phyloP scores from a whole-genome alignment of 2,888 invertebrate genomes.

The Euzophera pinguis region DNA sequence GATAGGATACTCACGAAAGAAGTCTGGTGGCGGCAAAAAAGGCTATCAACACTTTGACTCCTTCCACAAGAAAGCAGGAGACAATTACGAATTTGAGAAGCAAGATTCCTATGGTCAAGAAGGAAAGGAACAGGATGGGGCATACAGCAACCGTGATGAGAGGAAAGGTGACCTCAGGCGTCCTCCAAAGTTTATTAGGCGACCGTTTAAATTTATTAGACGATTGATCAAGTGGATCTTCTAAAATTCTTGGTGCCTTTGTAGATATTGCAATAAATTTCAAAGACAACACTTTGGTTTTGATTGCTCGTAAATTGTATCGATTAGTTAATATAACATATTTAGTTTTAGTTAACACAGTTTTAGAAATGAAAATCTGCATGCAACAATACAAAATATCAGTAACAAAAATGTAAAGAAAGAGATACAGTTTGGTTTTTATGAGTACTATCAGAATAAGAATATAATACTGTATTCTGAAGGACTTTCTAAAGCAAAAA shows the following conservation, averaged over 20 bases:
- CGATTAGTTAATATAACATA: no score
- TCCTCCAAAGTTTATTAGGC: slow-evolving; percentile 40
- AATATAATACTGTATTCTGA: no score
- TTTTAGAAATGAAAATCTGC: not conserved
- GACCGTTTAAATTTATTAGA: slow-evolving; percentile 48
- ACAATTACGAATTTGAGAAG: slow-evolving; percentile 85
- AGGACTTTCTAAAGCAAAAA: no score
- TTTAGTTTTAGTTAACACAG: no score
- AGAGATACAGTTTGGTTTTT: no score
- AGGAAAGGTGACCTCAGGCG: slow-evolving; percentile 52
- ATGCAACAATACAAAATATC: no score
- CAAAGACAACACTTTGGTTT: slow-evolving; percentile 7
- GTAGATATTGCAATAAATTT: not conserved
- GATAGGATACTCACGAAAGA: slow-evolving; percentile 83
- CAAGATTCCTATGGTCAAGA: slow-evolving; percentile 83
- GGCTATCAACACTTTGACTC: slow-evolving; percentile 87
- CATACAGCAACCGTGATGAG: slow-evolving; percentile 59
- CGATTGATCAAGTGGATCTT: slow-evolving; percentile 46
- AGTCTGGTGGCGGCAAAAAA: slow-evolving; percentile 82
- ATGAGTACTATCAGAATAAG: no score
- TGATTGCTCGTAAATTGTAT: not conserved
- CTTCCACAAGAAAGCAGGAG: slow-evolving; percentile 86
- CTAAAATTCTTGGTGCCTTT: slow-evolving; percentile 21
- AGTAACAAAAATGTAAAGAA: no score
- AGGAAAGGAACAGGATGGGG: slow-evolving; percentile 68